Evolutionary conservation across 2,888 invertebrate genomes (phyloP).

Genomic region (Caenorhabditis macrosperma): DNA sequence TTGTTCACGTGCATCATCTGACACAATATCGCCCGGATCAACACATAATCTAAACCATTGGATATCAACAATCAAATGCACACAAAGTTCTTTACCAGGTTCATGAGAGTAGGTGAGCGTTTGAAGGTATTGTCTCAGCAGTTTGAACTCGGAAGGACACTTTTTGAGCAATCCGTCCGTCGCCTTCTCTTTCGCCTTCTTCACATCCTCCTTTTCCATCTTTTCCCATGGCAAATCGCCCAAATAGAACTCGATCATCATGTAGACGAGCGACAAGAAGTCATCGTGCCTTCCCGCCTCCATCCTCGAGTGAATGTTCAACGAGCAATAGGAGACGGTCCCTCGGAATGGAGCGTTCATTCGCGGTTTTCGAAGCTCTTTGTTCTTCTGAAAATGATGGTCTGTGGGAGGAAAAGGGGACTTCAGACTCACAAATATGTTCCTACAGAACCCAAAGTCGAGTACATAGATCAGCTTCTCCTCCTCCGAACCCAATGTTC

Average conservation of each 20-base stretch:
- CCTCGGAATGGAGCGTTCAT: conserved; percentile 53
- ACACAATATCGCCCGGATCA: conserved; percentile 38
- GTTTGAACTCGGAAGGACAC: conserved; percentile 49
- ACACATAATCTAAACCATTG: conserved; percentile 38
- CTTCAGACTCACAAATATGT: conserved; percentile 42
- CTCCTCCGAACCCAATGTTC: conserved; percentile 33
- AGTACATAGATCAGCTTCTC: conserved; percentile 45
- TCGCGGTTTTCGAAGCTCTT: conserved; percentile 48
- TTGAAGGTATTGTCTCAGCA: conserved; percentile 17
- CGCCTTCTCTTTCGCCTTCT: conserved; percentile 38
- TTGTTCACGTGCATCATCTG: conserved; percentile 35
- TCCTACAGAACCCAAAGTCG: conserved; percentile 53
- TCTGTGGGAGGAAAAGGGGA: not conserved
- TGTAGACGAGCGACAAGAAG: conserved; percentile 56
- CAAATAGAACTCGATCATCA: conserved; percentile 50
- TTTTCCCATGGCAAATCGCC: conserved; percentile 53
- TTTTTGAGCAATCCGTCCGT: conserved; percentile 43
- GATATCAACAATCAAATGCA: not conserved
- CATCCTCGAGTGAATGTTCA: conserved; percentile 48
- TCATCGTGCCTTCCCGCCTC: conserved; percentile 52
- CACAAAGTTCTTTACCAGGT: conserved; percentile 2
- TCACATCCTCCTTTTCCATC: conserved; percentile 43
- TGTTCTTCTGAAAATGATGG: conserved; percentile 15
- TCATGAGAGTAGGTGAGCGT: conserved; percentile 24
- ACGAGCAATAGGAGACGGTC: conserved; percentile 41